Evolutionary conservation across 2,888 invertebrate species (phyloP), one percentile per base, ranked within the genome.

Genomic region (Hymenopus coronatus): DNA sequence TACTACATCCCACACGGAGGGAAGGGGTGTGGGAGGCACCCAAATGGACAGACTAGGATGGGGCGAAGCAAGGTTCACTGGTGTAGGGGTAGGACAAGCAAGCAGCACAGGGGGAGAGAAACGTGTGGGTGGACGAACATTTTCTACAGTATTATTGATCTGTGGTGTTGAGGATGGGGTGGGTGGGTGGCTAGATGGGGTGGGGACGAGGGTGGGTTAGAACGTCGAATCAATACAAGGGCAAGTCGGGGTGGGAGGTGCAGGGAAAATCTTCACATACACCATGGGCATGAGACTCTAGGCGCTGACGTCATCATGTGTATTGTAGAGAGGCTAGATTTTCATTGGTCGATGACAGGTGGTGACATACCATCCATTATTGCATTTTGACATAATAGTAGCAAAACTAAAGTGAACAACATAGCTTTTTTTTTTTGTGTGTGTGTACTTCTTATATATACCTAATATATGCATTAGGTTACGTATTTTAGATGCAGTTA

Each of bases 101-200:
- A 85, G 84, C 84, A 81, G 88, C 89, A 87, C 27, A 87, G 85
- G 85, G 70, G 85, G 88, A 85, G 54, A 82, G 84, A 84, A 88
- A 83, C 83, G 89, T 30, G 89, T 87, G 90, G 88, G 89, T 81
- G 89, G 90, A 88, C 89, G 89, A 89, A 87, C 88, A 88, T 90
- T 90, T 90, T 90, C 90, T 90, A 90, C 90, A 90, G 90, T 90
- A 90, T 88, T 90, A 90, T 90, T 90, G 90, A 90, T 90, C 90
- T 90, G 90, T 85, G 85, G 88, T 88, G 85, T 84, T 89, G 86
- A 85, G 89, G 90, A 87, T 88, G 89, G 83, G 84, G 89, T 88
- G 83, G 90, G 83, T 90, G 83, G 85, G 46, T 28, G 40, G 83
- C 54, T 33, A 88, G 84, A 85, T 88, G 90, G 46, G 82, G 90